A percentile compares a stretch with the other conserved stretches of the same genome.
These are phyloP conservation scores for Calcarius lapponicus DNA, from an alignment of 2,797 vertebrate species.

Conservation along the genomic window DNA sequence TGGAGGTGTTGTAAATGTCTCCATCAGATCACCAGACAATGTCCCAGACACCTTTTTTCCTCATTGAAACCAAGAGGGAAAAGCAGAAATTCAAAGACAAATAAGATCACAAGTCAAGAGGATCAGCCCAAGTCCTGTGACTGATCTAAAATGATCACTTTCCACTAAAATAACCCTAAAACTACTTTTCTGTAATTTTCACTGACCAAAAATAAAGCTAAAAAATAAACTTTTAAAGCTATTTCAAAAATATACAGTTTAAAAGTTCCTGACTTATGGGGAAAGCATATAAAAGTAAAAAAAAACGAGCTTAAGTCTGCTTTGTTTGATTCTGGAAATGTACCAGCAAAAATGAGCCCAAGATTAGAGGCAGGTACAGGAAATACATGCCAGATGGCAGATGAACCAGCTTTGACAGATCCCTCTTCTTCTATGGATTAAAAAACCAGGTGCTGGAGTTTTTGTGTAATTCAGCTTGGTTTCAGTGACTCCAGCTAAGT, in stretches of 20 bases:
- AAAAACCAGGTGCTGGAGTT: conserved; percentile 40
- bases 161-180: neutral
- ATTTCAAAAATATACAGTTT: neutral
- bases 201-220: neutral
- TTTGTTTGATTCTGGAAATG: neutral
- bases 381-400: conserved; percentile 15
- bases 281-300: neutral
- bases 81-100: neutral
- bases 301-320: neutral
- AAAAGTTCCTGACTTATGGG: neutral
- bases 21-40: neutral
- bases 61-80: neutral
- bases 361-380: conserved; percentile 1
- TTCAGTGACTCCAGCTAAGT: neutral
- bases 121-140: neutral
- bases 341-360: neutral
- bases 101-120: neutral
- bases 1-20: neutral
- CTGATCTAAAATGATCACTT: neutral
- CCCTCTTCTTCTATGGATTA: conserved; percentile 18
- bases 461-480: neutral
- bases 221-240: neutral
- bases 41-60: neutral
- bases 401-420: conserved; percentile 16
- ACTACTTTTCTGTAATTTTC: neutral